Evolutionary conservation across 2,888 invertebrate genomes (phyloP), one percentile per base, ranked within the genome.

Genomic region (Eupithecia subfuscata): DNA sequence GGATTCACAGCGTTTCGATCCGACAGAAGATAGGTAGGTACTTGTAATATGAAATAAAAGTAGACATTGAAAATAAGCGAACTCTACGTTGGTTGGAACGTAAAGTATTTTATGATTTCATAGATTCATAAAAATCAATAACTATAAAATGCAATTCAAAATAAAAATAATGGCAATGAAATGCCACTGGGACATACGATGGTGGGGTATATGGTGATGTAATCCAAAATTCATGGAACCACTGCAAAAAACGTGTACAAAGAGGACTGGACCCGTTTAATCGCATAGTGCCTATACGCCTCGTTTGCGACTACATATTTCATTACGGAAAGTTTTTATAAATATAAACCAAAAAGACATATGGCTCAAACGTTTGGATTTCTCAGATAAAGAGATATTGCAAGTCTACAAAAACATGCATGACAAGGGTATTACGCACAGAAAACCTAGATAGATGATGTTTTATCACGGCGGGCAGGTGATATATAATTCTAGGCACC

Each of bases 1-100:
- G 75, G 72, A 75, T 75, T 72, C 30, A 64, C 40, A 30, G 37
- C 68, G 37, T 69, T 72, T 43, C 65, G 70, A 70, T 67, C 65
- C 22, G 22, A 60, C 25, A 60, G 12, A 25, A 25, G 22, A 14
- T 60, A 25, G 25, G 25, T 60, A 60, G 25, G 25, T 60, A 60
- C 22, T 22, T 12, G 12, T 25, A 25, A 25, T 25, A 14, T 60
- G 11, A 56, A 60, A 60, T 60, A 60, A 60, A 60, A 60, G 6
- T 14, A 14, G 25, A 60, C 60, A 25, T 60, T 60, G 60, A 60
- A 60, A 12, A 60, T 12, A 60, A 60, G 3, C 22, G 56, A 56
- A 22, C 1, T 11, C 4, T 56, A 56, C 56, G 56, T 56, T 52
- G n/a, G 22, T 22, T 56, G 12, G 11, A 22, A 22, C 11, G 56